These are phyloP conservation scores for Cataglyphis rosenhaueri DNA, from an alignment of 2,888 invertebrate genomes.

Conservation along the genomic window DNA sequence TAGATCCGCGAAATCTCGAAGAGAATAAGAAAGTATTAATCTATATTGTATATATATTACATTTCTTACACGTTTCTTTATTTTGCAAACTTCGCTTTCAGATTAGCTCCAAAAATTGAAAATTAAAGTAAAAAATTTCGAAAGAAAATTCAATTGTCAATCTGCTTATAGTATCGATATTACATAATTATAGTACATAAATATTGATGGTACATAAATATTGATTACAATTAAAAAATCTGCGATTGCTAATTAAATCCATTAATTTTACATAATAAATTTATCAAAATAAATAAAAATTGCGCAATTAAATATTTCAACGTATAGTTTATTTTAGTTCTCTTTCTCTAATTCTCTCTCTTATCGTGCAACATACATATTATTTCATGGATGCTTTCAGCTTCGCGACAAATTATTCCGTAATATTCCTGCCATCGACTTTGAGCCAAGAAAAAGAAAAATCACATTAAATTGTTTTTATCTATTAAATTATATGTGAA, in stretches of 20 bases:
- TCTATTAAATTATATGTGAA: constrained; percentile 20
- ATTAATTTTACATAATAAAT: constrained; percentile 12
- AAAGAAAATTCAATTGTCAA: background rate
- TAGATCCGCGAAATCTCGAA: background rate
- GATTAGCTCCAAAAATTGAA: background rate
- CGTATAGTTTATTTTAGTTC: background rate
- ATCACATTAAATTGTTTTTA: constrained; percentile 16
- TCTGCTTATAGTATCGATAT: background rate
- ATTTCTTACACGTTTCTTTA: background rate
- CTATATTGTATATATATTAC: background rate
- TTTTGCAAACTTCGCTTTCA: constrained; percentile 7
- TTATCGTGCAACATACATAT: background rate
- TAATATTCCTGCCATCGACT: background rate
- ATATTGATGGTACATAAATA: background rate
- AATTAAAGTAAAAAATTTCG: background rate
- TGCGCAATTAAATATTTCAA: constrained; percentile 4
- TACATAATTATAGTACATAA: background rate
- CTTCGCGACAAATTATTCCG: background rate
- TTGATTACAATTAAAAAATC: background rate
- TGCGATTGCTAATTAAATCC: background rate
- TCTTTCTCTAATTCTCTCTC: background rate
- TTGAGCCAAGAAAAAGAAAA: background rate
- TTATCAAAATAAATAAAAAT: constrained; percentile 13
- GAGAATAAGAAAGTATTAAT: background rate
- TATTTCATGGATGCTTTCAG: background rate